A percentile compares a stretch with the other conserved stretches of the same genome.
These are phyloP conservation scores for Acrobasis repandana DNA, from an alignment of 2,888 invertebrate species.

Conservation along the genomic window DNA sequence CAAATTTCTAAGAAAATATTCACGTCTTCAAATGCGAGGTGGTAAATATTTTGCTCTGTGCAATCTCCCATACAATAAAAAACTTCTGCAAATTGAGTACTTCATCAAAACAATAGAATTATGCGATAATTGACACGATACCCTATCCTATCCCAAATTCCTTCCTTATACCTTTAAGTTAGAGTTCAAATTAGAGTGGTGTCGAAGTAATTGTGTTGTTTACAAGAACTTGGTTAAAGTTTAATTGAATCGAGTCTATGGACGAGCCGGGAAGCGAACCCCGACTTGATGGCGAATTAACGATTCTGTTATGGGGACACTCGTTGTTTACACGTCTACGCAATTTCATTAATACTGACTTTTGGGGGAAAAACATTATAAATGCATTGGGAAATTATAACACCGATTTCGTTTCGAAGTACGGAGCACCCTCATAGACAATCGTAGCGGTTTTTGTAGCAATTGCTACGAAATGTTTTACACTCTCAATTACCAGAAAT, in stretches of 20 bases:
- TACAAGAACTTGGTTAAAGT: slow-evolving; percentile 77
- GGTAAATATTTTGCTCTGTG: no score
- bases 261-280: slow-evolving; percentile 44
- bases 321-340: slow-evolving; percentile 59
- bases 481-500: no score
- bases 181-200: slow-evolving; percentile 50
- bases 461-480: no score
- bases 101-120: slow-evolving; percentile 60
- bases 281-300: slow-evolving; percentile 64
- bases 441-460: no score
- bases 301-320: slow-evolving; percentile 56
- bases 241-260: slow-evolving; percentile 72
- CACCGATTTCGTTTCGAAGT: no score
- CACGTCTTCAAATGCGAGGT: not conserved
- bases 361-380: not conserved
- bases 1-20: not conserved
- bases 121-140: slow-evolving; percentile 59
- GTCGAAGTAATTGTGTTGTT: slow-evolving; percentile 71
- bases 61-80: slow-evolving; percentile 17
- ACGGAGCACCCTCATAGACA: no score
- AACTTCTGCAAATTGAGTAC: slow-evolving; percentile 40
- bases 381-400: not conserved
- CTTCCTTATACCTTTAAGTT: slow-evolving; percentile 31
- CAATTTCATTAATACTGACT: slow-evolving; percentile 47
- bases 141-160: slow-evolving; percentile 29